Base-by-base conservation (phyloP, 1,140 invertebrate genomes). In the Antheraea pernyi region DNA sequence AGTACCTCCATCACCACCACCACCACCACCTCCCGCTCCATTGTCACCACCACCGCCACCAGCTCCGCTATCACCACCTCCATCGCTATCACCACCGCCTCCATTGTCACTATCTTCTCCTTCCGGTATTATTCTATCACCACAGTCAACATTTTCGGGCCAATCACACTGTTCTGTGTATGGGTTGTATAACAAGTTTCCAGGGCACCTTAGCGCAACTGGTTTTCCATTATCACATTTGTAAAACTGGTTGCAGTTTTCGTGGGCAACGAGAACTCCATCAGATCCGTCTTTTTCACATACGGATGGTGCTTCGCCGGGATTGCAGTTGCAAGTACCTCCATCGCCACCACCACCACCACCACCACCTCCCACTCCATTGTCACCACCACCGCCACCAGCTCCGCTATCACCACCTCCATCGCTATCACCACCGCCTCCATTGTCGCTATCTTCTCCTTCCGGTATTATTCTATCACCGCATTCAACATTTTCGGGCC, bases 91-190 rank as follows among this genome's bases (percentile, higher is more conserved):
- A 42, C 39, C 39, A 4, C 39, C 39, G 7, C 11, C 39, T 9
- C 39, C 11, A 1, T 11, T 11, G 7, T 42, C 39, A 42, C 11
- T 59, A 37, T 60, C 48, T 9, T 48, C 68, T 13, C 22, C 30
- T 22, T 67, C 30, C 3, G 68, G 64, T 36, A 75, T 70, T n/a
- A 78, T 64, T 67, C 70, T 63, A 18, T 71, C 61, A 7, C 63
- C 69, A 58, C 76, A 76, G 11, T 74, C 62, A 0, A 97, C 94
- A 74, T 92, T 85, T 66, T 93, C 73, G 30, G 94, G 89, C 93
- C 94, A 93, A 76, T 84, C 82, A n/a, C n/a, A n/a, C n/a, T n/a
- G n/a, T n/a, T n/a, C n/a, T n/a, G n/a, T n/a, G n/a, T n/a, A n/a
- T n/a, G n/a, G n/a, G n/a, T n/a, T n/a, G n/a, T n/a, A n/a, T n/a